Conservation (phyloP, 2,113 vertebrate genomes). For the Odobenus rosmarus region DNA sequence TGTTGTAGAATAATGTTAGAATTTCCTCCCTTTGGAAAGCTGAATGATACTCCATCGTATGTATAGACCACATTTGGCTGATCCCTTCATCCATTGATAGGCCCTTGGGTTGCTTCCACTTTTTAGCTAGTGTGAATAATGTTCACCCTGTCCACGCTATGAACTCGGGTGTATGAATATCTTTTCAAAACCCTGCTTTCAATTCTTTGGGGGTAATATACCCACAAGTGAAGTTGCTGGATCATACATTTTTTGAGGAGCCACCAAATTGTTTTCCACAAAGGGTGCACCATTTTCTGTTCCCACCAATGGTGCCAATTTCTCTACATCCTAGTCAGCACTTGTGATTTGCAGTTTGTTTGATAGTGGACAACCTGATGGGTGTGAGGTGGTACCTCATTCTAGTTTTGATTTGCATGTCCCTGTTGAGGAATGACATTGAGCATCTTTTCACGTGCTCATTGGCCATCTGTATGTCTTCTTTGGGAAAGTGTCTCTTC, state of each 20-base stretch:
- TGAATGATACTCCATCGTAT: background rate
- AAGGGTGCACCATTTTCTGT: background rate
- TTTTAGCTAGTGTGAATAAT: background rate
- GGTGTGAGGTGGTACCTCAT: background rate
- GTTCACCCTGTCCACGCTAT: background rate
- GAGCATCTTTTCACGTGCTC: background rate
- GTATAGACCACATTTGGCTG: background rate
- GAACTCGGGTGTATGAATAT: background rate
- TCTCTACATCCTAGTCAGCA: background rate
- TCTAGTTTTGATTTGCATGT: background rate
- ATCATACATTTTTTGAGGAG: background rate
- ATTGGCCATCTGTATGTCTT: background rate
- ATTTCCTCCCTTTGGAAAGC: background rate
- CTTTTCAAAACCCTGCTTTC: background rate
- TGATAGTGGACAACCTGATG: background rate
- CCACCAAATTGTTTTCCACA: background rate
- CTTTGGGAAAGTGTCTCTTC: background rate
- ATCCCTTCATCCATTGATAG: too few species aligned
- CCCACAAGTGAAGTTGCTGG: background rate
- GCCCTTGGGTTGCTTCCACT: background rate
- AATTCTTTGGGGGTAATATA: background rate
- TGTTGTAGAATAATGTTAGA: background rate
- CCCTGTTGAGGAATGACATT: background rate
- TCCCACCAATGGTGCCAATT: background rate
- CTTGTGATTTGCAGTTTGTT: background rate